Evolutionary conservation across 2,113 vertebrate species (phyloP).

Genomic region (Toxotes jaculatrix): DNA sequence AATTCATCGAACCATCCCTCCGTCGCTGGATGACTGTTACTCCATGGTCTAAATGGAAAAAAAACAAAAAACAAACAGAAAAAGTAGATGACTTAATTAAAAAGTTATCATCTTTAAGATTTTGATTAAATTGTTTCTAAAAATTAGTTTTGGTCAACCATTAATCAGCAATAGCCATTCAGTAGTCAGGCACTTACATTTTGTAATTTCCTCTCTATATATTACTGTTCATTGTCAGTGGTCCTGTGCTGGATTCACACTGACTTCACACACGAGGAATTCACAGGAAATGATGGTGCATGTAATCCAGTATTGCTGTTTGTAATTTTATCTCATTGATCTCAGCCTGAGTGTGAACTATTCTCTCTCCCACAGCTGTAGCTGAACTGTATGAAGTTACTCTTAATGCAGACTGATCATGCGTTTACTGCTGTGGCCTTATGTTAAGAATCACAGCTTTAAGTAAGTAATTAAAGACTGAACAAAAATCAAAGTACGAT

Average conservation of each 20-base stretch:
- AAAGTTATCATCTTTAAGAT: neutral
- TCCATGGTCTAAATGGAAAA: conserved; percentile 78
- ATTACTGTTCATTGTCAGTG: no score
- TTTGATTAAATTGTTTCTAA: no score
- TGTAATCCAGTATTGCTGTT: no score
- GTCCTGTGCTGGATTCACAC: no score
- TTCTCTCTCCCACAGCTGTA: neutral
- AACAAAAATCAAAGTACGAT: neutral
- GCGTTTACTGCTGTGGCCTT: neutral
- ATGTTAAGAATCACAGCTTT: no score
- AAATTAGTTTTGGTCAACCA: no score
- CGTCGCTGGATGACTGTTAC: conserved; percentile 91
- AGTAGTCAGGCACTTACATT: no score
- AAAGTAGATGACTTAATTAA: neutral
- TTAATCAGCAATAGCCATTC: no score
- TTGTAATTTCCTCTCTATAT: no score
- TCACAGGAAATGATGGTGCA: neutral
- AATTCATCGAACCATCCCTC: conserved; percentile 88
- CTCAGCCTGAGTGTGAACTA: neutral
- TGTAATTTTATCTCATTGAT: neutral
- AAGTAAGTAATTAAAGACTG: no score
- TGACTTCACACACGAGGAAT: neutral
- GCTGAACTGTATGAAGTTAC: neutral
- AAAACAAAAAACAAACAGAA: neutral
- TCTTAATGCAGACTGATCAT: neutral